Percentiles rank a stretch among this genome's conserved stretches.
Evolutionary conservation across 2,888 invertebrate genomes (phyloP).

Genomic region (Drosophila diplacantha): DNA sequence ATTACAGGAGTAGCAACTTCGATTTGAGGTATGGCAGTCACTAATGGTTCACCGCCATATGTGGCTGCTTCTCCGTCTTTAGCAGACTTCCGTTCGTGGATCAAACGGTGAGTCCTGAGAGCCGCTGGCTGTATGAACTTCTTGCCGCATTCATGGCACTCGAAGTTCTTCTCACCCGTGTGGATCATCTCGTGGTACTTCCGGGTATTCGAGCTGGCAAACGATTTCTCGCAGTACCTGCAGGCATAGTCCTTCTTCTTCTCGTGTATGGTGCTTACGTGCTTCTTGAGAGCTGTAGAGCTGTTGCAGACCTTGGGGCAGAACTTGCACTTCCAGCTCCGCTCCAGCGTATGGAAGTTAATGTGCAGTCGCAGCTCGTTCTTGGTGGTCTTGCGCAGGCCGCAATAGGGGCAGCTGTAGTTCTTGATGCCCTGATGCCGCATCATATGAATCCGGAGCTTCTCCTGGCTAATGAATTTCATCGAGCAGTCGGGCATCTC

Average conservation of each 20-base stretch:
- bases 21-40: neutral
- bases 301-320: constrained; percentile 72
- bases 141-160: constrained; percentile 68
- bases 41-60: neutral
- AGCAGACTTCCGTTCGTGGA: constrained; percentile 53
- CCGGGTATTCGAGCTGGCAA: constrained; percentile 73
- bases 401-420: constrained; percentile 72
- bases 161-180: constrained; percentile 74
- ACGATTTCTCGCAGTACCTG: constrained; percentile 67
- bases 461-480: constrained; percentile 67
- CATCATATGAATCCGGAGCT: constrained; percentile 73
- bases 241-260: constrained; percentile 70
- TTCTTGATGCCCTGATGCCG: constrained; percentile 75
- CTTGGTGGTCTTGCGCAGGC: constrained; percentile 71
- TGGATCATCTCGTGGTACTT: constrained; percentile 76
- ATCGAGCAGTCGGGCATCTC: constrained; percentile 54
- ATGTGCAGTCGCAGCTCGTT: constrained; percentile 73
- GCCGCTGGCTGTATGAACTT: constrained; percentile 71
- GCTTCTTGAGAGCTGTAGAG: constrained; percentile 70
- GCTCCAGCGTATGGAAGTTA: constrained; percentile 74
- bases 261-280: constrained; percentile 71
- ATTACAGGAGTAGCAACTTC: neutral
- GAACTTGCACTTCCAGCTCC: constrained; percentile 68
- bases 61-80: no score
- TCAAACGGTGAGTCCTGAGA: constrained; percentile 69